Evolutionary conservation across 1,140 invertebrate species (phyloP).

Genomic region (Tetramorium parvispinum): DNA sequence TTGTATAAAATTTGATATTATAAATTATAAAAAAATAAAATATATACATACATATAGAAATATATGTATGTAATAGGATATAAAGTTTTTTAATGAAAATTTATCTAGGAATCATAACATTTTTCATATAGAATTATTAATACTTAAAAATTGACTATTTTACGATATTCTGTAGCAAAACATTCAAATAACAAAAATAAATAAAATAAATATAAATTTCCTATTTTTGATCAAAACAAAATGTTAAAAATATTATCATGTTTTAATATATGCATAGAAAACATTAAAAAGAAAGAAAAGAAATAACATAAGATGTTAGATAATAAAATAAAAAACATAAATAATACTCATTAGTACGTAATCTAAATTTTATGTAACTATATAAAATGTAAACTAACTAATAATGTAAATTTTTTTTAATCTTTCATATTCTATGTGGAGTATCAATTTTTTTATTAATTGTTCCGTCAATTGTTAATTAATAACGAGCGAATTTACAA

Average conservation of each 20-base stretch:
- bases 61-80: not conserved
- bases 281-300: no score
- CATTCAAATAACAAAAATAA: not conserved
- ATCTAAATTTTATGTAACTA: not conserved
- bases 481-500: conserved; percentile 18
- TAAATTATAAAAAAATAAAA: not conserved
- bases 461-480: not conserved
- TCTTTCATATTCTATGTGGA: not conserved
- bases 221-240: not conserved
- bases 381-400: no score
- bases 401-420: not conserved
- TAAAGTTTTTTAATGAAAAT: not conserved
- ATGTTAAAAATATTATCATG: not conserved
- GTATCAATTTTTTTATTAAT: not conserved
- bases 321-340: no score
- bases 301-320: no score
- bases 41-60: not conserved
- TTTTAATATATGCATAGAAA: not conserved
- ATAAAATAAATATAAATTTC: not conserved
- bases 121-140: not conserved
- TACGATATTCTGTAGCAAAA: not conserved
- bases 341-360: not conserved
- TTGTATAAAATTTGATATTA: not conserved
- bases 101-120: not conserved
- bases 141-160: not conserved